phyloP scores from a whole-genome alignment of 2,113 vertebrate species.

The Cephalopholis sonnerati region DNA sequence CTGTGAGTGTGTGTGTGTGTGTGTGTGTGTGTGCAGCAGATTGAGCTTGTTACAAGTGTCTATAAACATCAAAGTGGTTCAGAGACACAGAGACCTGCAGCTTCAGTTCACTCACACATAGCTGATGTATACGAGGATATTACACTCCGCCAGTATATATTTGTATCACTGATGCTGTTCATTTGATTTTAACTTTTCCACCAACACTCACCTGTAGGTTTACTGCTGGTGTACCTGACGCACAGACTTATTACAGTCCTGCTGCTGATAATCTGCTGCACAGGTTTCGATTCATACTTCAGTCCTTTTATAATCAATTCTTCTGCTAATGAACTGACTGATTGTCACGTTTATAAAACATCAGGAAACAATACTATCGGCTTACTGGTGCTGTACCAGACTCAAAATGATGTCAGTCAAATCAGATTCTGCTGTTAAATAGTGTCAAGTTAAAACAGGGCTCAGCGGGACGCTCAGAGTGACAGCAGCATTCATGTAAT shows the following conservation, averaged over 20 bases:
- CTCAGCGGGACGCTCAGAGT: no score
- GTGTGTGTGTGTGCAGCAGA: conserved; percentile 14
- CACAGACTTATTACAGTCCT: not conserved
- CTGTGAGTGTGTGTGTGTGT: conserved; percentile 22
- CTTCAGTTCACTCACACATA: not conserved
- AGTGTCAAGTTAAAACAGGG: no score
- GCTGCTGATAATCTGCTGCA: not conserved
- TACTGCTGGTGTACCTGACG: not conserved
- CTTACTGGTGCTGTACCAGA: no score
- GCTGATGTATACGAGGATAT: not conserved
- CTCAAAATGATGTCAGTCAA: no score
- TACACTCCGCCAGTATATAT: not conserved
- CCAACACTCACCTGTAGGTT: not conserved
- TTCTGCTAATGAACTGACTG: no score
- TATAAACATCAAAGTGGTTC: conserved; percentile 30
- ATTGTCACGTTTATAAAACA: no score
- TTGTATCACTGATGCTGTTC: not conserved
- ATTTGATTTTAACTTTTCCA: no score
- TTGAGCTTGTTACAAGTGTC: conserved; percentile 43
- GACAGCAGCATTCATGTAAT: no score
- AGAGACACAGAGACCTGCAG: conserved; percentile 5
- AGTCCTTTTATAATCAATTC: no score
- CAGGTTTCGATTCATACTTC: not conserved
- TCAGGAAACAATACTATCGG: no score
- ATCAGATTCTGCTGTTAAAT: no score